Conservation (phyloP, 1,140 invertebrate species). For the Aricia agestis region DNA sequence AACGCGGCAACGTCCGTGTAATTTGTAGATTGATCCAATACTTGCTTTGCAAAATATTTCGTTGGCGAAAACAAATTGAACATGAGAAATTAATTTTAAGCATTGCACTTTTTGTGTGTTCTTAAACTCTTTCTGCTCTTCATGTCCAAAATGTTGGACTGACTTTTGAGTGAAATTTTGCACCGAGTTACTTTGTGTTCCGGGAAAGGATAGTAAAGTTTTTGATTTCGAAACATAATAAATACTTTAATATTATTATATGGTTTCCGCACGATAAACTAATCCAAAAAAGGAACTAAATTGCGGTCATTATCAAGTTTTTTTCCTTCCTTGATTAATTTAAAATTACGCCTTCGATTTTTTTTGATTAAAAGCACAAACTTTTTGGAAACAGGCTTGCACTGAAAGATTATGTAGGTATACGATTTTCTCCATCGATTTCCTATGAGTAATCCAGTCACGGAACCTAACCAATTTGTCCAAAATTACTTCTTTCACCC, state of each 20-base stretch:
- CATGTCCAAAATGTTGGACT: too few relatives aligned
- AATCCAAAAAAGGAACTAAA: too few relatives aligned
- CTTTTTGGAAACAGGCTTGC: background rate
- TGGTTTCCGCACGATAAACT: too few relatives aligned
- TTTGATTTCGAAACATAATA: too few relatives aligned
- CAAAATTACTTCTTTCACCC: background rate
- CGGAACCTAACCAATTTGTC: background rate
- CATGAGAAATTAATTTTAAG: background rate
- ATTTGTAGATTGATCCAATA: constrained; percentile 1
- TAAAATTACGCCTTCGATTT: background rate
- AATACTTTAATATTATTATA: too few relatives aligned
- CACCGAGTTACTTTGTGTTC: too few relatives aligned
- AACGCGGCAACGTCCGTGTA: constrained; percentile 13
- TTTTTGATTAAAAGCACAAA: background rate
- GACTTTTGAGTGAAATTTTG: too few relatives aligned
- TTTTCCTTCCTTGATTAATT: background rate
- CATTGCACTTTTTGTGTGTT: too few relatives aligned
- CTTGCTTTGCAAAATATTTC: background rate
- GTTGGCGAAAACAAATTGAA: background rate
- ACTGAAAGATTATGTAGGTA: background rate
- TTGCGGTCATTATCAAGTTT: background rate
- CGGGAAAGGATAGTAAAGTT: too few relatives aligned
- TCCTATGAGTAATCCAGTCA: background rate
- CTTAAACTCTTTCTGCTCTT: too few relatives aligned
- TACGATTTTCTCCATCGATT: background rate